Evolutionary conservation across 2,113 vertebrate genomes (phyloP).

Genomic region (Symphodus melops): DNA sequence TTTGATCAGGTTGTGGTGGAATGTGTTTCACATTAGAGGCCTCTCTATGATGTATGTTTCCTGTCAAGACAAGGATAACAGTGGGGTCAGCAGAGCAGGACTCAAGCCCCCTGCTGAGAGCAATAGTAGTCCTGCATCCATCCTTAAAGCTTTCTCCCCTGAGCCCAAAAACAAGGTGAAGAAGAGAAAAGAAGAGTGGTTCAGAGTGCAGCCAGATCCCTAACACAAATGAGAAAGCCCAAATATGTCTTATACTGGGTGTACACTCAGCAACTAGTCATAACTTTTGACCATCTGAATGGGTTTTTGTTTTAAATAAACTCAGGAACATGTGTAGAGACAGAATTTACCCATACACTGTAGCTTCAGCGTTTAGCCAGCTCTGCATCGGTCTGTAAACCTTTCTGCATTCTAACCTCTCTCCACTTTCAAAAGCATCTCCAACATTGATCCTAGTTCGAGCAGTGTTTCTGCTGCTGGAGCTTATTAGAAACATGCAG

Average conservation of each 20-base stretch:
- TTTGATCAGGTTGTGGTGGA: constrained; percentile 82
- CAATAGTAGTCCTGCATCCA: constrained; percentile 79
- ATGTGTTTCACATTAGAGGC: constrained; percentile 84
- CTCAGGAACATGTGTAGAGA: too few species aligned
- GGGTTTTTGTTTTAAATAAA: too few species aligned
- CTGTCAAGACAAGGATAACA: constrained; percentile 94
- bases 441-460: too few species aligned
- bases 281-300: too few species aligned
- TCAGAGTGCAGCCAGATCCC: background rate
- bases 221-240: background rate
- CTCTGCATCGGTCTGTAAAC: too few species aligned
- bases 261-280: background rate
- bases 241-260: background rate
- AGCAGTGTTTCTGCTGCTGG: too few species aligned
- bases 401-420: too few species aligned
- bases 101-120: constrained; percentile 79
- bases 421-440: too few species aligned
- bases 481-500: too few species aligned
- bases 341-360: too few species aligned
- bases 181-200: background rate
- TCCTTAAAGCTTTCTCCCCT: constrained; percentile 64
- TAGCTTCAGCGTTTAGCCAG: too few species aligned
- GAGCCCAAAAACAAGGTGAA: background rate
- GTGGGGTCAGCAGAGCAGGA: constrained; percentile 82
- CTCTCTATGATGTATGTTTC: constrained; percentile 89